Conservation (phyloP, 2,888 invertebrate species). For the Neocrepidodera transversa region DNA sequence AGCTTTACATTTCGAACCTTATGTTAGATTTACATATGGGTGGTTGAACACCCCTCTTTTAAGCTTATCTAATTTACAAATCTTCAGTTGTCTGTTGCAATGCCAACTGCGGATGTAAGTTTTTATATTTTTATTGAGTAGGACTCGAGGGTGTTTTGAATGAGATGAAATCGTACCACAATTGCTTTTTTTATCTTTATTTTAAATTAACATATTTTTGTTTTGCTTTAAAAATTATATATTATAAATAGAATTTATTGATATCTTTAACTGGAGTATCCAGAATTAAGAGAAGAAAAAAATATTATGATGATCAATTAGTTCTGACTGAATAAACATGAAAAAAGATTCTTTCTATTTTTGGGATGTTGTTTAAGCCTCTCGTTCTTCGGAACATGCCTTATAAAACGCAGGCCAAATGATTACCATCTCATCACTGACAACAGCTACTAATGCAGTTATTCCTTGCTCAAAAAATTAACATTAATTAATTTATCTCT, state of each 20-base stretch:
- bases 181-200: too few species aligned
- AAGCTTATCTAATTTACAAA: conserved; percentile 36
- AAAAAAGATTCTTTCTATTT: conserved; percentile 3
- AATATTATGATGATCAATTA: not conserved
- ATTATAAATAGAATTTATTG: too few species aligned
- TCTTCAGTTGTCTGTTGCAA: conserved; percentile 40
- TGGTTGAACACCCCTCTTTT: conserved; percentile 12
- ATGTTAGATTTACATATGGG: conserved; percentile 18
- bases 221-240: too few species aligned
- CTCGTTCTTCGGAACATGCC: conserved; percentile 1
- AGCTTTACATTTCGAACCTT: conserved; percentile 20
- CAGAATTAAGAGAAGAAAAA: too few species aligned
- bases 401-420: conserved; percentile 8
- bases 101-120: conserved; percentile 38
- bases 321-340: not conserved
- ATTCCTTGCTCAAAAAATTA: conserved; percentile 4
- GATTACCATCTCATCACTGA: conserved; percentile 13
- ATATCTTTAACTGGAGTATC: too few species aligned
- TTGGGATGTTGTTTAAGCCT: conserved; percentile 11
- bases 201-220: too few species aligned
- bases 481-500: conserved; percentile 15
- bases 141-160: conserved; percentile 17
- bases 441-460: conserved; percentile 19
- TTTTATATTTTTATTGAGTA: conserved; percentile 36
- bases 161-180: not conserved